Evolutionary conservation across 2,888 invertebrate genomes (phyloP).

Genomic region (Drosophila vallismaia): DNA sequence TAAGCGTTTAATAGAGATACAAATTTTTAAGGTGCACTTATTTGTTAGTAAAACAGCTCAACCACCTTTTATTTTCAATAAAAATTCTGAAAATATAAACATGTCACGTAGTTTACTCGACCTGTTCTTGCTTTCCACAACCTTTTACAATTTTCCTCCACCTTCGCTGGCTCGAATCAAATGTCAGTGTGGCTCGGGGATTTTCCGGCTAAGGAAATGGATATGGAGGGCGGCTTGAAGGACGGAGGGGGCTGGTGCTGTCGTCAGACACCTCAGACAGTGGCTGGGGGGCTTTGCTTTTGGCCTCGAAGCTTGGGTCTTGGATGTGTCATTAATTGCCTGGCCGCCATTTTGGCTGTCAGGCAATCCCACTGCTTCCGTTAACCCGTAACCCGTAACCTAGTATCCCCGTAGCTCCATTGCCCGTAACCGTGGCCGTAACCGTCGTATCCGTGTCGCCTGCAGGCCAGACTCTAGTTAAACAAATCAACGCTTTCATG

Average conservation of each 20-base stretch:
- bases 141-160: conserved; percentile 16
- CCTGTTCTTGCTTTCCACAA: conserved; percentile 1
- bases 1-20: background rate
- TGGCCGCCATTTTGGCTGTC: conserved; percentile 62
- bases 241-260: conserved; percentile 7
- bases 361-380: conserved; percentile 18
- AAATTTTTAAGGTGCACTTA: background rate
- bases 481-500: conserved; percentile 73
- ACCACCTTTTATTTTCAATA: background rate
- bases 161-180: conserved; percentile 15
- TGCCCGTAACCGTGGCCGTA: conserved; percentile 16
- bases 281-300: conserved; percentile 4
- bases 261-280: conserved; percentile 25
- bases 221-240: conserved; percentile 4
- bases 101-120: conserved; percentile 18
- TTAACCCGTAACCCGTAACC: conserved; percentile 10
- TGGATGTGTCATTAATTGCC: conserved; percentile 64
- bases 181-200: conserved; percentile 25
- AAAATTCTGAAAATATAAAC: conserved; percentile 16
- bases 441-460: conserved; percentile 38
- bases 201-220: conserved; percentile 26
- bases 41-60: background rate
- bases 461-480: conserved; percentile 54
- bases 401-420: conserved; percentile 1
- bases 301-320: conserved; percentile 35